These are phyloP conservation scores for Platycheirus albimanus DNA, from an alignment of 2,888 invertebrate genomes.

Conservation along the genomic window DNA sequence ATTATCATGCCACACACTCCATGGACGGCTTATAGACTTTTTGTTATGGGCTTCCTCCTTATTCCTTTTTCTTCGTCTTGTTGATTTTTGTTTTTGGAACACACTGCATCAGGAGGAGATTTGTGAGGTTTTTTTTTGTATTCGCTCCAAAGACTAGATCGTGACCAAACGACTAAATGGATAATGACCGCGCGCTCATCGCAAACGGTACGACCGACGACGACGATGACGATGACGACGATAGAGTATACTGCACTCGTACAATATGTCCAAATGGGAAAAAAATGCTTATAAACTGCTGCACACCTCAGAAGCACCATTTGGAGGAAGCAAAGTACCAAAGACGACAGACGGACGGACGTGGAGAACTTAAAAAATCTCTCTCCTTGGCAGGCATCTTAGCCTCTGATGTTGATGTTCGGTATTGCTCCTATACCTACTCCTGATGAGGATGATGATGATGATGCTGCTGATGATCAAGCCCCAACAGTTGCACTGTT, in stretches of 20 bases:
- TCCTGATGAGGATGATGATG: conserved; percentile 41
- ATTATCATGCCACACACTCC: conserved; percentile 74
- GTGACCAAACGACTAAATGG: conserved; percentile 83
- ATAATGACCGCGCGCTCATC: conserved; percentile 80
- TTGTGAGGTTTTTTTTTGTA: conserved; percentile 42
- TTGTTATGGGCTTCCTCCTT: conserved; percentile 59
- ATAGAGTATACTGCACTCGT: conserved; percentile 59
- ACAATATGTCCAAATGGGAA: conserved; percentile 73
- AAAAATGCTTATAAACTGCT: conserved; percentile 69
- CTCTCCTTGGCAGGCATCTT: conserved; percentile 38
- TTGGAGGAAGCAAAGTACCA: conserved; percentile 50
- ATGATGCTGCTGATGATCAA: conserved; percentile 66
- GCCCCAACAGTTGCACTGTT: conserved; percentile 64
- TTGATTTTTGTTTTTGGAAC: conserved; percentile 34
- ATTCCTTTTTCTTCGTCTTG: conserved; percentile 11
- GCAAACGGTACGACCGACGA: conserved; percentile 51
- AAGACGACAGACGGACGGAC: conserved; percentile 24
- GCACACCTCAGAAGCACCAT: conserved; percentile 73
- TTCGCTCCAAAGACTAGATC: conserved; percentile 78
- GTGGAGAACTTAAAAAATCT: conserved; percentile 45
- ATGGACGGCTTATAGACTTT: conserved; percentile 40
- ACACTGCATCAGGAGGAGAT: conserved; percentile 47
- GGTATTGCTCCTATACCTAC: conserved; percentile 21
- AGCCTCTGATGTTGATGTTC: conserved; percentile 45
- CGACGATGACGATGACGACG: conserved; percentile 20